These are phyloP conservation scores for Montipora capricornis DNA, from an alignment of 64 coral and sea anemone genomes.

Conservation along the genomic window DNA sequence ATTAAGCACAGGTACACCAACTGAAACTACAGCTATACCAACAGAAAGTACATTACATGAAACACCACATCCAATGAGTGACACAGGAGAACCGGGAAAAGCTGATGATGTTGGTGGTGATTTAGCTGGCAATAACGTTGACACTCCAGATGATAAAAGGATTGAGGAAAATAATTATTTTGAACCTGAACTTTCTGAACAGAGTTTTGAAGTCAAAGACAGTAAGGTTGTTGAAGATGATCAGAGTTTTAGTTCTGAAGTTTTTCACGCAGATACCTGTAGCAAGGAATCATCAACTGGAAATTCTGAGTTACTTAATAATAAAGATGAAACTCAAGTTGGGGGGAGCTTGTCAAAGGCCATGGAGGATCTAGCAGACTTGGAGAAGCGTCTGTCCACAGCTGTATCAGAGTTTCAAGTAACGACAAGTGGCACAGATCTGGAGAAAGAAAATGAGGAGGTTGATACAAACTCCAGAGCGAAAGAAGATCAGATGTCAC, in stretches of 20 bases:
- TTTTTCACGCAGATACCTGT: background rate
- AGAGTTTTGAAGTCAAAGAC: background rate
- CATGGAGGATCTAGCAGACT: background rate
- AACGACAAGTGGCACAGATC: background rate
- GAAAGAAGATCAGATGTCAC: background rate
- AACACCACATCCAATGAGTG: background rate
- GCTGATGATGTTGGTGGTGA: background rate
- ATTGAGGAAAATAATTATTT: background rate
- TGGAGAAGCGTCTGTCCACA: conserved; percentile 9
- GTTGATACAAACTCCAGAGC: background rate
- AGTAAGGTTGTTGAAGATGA: background rate
- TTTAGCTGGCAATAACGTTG: background rate
- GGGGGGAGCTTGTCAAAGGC: conserved; percentile 6
- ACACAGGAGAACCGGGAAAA: background rate
- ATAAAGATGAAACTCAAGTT: background rate
- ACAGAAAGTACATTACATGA: background rate
- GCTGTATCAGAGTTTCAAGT: conserved; percentile 13
- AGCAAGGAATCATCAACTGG: background rate
- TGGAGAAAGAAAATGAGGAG: background rate
- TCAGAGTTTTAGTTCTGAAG: background rate
- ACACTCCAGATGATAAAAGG: background rate
- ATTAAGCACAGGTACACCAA: no score
- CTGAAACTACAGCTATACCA: background rate
- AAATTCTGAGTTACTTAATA: background rate
- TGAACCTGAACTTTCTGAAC: background rate